Conservation (phyloP, 2,797 vertebrate genomes). For the Triplophysa bombifrons region DNA sequence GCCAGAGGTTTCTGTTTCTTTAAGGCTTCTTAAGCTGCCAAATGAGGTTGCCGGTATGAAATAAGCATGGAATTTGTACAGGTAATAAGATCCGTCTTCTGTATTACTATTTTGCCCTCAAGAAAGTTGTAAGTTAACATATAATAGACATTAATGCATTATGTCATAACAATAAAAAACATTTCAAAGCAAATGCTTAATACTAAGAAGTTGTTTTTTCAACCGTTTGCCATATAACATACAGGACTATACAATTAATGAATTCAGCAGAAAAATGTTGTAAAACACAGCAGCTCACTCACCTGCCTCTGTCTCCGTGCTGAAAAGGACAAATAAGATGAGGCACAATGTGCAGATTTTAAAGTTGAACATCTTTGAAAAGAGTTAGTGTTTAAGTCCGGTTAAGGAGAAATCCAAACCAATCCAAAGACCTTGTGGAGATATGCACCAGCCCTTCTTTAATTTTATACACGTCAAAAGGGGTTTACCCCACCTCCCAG, state of each 20-base stretch:
- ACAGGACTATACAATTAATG: too few relatives aligned
- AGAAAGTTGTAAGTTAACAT: too few relatives aligned
- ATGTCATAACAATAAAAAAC: too few relatives aligned
- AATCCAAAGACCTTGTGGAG: not conserved
- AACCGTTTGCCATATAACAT: too few relatives aligned
- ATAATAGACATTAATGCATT: too few relatives aligned
- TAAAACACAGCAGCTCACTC: not conserved
- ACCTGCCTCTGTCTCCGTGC: not conserved
- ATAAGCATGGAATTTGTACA: not conserved
- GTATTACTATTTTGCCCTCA: too few relatives aligned
- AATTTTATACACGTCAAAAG: not conserved
- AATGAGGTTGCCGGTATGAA: not conserved
- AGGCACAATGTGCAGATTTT: not conserved
- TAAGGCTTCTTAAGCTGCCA: not conserved
- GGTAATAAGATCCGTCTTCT: not conserved
- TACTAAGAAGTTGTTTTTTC: too few relatives aligned
- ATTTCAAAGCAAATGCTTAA: too few relatives aligned
- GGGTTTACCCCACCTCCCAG: not conserved
- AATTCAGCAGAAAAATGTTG: too few relatives aligned
- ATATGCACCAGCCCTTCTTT: not conserved
- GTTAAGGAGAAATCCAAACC: not conserved
- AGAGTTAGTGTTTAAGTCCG: not conserved
- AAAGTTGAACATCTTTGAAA: not conserved
- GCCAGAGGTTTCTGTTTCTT: too few relatives aligned
- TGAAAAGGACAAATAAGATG: not conserved